These are phyloP conservation scores for Trachurus trachurus DNA, from an alignment of 2,797 vertebrate species.

Conservation along the genomic window DNA sequence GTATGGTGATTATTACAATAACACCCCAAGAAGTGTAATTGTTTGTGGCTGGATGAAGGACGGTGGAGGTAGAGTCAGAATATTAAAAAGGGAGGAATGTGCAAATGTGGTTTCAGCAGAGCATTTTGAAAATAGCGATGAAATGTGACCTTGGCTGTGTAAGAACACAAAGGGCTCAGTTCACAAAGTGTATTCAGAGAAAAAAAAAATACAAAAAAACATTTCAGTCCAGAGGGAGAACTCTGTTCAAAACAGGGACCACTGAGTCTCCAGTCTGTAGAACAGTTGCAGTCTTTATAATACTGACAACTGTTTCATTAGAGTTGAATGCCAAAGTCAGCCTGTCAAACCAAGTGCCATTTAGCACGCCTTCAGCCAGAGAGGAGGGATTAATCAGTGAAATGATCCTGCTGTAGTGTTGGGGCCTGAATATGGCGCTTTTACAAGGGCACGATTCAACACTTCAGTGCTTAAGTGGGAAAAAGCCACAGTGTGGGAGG, in stretches of 20 bases:
- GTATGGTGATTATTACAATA: constrained; percentile 20
- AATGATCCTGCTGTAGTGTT: constrained; percentile 15
- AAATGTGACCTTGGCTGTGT: constrained; percentile 43
- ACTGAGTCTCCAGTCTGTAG: constrained; percentile 21
- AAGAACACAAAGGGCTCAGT: constrained; percentile 29
- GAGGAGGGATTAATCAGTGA: constrained; percentile 25
- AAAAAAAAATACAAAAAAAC: constrained; percentile 51
- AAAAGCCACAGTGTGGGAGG: background rate
- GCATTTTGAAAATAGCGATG: constrained; percentile 15
- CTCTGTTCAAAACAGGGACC: constrained; percentile 13
- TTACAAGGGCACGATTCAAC: background rate
- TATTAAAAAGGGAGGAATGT: constrained; percentile 6
- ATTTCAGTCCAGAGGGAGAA: constrained; percentile 43
- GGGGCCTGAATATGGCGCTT: background rate
- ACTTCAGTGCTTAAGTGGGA: background rate
- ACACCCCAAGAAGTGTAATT: background rate
- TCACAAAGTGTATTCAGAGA: constrained; percentile 58
- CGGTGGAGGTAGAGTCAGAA: background rate
- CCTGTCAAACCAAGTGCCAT: constrained; percentile 33
- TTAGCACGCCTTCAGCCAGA: constrained; percentile 12
- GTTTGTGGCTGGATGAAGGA: constrained; percentile 5
- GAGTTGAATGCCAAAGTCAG: constrained; percentile 28
- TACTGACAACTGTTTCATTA: constrained; percentile 26
- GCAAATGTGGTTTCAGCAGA: constrained; percentile 26
- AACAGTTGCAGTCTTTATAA: constrained; percentile 27